Evolutionary conservation across 2,797 vertebrate genomes (phyloP).

Genomic region (Scolopax bukidnonensis): DNA sequence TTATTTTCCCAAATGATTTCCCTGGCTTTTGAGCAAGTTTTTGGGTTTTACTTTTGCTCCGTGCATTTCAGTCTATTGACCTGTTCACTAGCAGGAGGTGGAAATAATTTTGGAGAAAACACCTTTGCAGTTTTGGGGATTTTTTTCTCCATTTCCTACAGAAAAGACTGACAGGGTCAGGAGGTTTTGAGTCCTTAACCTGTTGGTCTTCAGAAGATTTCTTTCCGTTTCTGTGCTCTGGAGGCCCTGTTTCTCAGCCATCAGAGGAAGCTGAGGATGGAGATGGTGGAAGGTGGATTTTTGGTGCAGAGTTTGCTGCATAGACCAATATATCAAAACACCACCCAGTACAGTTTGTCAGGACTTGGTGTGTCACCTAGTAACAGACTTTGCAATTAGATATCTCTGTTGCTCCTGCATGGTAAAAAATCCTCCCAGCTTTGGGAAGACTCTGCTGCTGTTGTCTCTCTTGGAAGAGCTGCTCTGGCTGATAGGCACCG

Average conservation of each 20-base stretch:
- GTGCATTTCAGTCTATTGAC: neutral
- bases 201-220: neutral
- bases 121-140: neutral
- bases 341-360: conserved; percentile 16
- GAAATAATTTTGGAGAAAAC: neutral
- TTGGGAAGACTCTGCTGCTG: neutral
- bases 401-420: neutral
- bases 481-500: neutral
- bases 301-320: neutral
- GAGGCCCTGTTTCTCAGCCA: neutral
- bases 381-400: conserved; percentile 54
- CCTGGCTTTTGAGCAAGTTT: neutral
- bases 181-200: neutral
- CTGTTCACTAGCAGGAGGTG: neutral
- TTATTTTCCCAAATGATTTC: neutral
- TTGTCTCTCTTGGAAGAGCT: neutral
- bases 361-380: conserved; percentile 55
- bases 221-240: neutral
- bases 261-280: neutral
- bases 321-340: conserved; percentile 6
- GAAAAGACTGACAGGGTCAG: neutral
- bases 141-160: neutral
- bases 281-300: neutral
- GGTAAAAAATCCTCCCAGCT: neutral
- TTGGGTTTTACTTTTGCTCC: neutral